Base-by-base conservation (phyloP, 2,113 vertebrate genomes). In the Cygnus atratus region DNA sequence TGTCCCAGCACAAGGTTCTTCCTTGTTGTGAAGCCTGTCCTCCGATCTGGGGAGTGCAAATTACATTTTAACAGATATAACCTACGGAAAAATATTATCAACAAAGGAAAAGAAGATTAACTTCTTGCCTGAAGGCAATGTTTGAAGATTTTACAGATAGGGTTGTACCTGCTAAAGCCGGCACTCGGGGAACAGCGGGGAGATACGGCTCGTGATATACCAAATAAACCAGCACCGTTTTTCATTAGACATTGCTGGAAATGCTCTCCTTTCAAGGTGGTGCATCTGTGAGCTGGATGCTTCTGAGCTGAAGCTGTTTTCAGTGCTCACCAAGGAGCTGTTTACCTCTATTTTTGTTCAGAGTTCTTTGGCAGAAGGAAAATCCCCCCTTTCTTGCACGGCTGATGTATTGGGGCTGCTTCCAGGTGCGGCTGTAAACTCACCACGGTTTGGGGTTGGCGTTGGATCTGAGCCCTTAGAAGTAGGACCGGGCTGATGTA, bases 61-160 rank as follows among this genome's bases (percentile, higher is more conserved):
- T 62, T 62, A 54, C 61, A 12, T 78, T 82, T 85, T 48, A 81
- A 54, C 59, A 68, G 70, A 18, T 58, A 33, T 21, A 70, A 78
- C 63, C 61, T 29, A 2, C 6, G 9, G 79, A n/a, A 54, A 77
- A 81, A 54, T 35, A 25, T 74, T 88, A 65, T 68, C 92, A 74
- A 25, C 66, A 22, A 29, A 91, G 46, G 87, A 72, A 54, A 65
- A 57, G 79, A 28, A 86, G 90, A 78, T 94, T 31, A 74, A 71
- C 48, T 55, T 57, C 84, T 77, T 14, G 79, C 92, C 90, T n/a
- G 79, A 24, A 84, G 94, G 79, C 75, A 50, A 11, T 2, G 2
- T 15, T 61, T n/a, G 80, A 41, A 82, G 80, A 82, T 82, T 43
- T 29, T 65, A 20, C 33, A 35, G 93, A 74, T 70, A 46, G 0